Conservation (phyloP, 2,888 invertebrate genomes). For the Nipponacmea schrenckii region DNA sequence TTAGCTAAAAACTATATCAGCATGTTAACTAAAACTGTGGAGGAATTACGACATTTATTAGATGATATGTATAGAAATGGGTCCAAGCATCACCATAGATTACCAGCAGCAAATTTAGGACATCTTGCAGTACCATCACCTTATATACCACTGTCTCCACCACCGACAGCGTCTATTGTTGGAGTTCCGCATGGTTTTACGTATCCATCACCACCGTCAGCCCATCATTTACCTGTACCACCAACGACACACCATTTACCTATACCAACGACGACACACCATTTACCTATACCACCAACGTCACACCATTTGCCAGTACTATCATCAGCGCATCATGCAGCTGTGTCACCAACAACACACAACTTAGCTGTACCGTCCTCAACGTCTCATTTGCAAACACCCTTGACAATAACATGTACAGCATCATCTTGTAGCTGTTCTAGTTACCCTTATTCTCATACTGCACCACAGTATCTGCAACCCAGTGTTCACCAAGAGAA, state of each 20-base stretch:
- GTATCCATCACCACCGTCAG: background rate
- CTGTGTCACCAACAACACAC: too few species aligned
- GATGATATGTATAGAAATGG: constrained; percentile 43
- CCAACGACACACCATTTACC: background rate
- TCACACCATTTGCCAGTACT: background rate
- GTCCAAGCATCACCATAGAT: constrained; percentile 10
- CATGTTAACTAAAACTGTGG: constrained; percentile 48
- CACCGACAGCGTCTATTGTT: background rate
- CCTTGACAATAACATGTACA: too few species aligned
- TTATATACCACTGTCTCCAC: background rate
- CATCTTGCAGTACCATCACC: background rate
- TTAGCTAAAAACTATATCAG: constrained; percentile 56
- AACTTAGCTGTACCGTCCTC: too few species aligned
- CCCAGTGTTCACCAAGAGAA: background rate
- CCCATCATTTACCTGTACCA: background rate
- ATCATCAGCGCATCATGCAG: background rate
- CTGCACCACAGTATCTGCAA: background rate
- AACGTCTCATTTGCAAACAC: too few species aligned
- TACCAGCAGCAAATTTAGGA: background rate
- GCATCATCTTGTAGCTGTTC: background rate
- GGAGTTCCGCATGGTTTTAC: background rate
- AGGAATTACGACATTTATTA: constrained; percentile 50
- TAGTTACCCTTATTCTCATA: background rate
- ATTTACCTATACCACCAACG: background rate
- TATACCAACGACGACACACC: background rate